phyloP scores from a whole-genome alignment of 2,113 vertebrate species.

The Pycnonotus jocosus region DNA sequence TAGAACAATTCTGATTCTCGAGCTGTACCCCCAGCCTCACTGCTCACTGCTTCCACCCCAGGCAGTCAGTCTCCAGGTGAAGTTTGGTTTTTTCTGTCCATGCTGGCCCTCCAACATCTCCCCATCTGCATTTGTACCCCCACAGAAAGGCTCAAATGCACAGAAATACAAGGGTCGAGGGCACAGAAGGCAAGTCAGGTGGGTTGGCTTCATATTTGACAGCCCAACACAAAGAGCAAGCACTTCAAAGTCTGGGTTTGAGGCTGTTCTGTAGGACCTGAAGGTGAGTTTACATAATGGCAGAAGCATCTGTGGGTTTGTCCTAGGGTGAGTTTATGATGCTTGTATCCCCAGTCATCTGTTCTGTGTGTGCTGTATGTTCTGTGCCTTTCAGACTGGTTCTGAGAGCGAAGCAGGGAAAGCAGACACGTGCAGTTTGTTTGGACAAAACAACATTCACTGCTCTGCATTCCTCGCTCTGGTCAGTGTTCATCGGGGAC shows the following conservation, averaged over 20 bases:
- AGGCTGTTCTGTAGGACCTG: background rate
- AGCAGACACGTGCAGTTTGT: no score
- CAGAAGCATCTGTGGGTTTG: background rate
- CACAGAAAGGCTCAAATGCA: background rate
- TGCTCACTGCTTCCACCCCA: background rate
- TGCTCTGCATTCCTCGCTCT: no score
- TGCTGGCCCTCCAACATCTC: background rate
- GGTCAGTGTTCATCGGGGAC: no score
- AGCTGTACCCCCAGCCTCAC: background rate
- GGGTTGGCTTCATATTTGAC: background rate
- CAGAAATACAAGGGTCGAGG: background rate
- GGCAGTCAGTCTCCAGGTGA: background rate
- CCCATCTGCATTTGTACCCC: background rate
- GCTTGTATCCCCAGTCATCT: no score
- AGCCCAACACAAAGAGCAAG: background rate
- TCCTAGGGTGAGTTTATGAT: no score
- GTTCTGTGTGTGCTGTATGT: no score
- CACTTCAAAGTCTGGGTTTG: background rate
- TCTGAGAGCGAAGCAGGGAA: no score
- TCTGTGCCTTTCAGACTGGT: no score
- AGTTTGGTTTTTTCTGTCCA: background rate
- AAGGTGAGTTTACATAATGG: background rate
- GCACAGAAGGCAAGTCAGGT: background rate
- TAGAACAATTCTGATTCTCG: background rate
- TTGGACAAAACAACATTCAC: no score